Evolutionary conservation across 2,113 vertebrate genomes (phyloP).

Genomic region (Aspidoscelis tigris): DNA sequence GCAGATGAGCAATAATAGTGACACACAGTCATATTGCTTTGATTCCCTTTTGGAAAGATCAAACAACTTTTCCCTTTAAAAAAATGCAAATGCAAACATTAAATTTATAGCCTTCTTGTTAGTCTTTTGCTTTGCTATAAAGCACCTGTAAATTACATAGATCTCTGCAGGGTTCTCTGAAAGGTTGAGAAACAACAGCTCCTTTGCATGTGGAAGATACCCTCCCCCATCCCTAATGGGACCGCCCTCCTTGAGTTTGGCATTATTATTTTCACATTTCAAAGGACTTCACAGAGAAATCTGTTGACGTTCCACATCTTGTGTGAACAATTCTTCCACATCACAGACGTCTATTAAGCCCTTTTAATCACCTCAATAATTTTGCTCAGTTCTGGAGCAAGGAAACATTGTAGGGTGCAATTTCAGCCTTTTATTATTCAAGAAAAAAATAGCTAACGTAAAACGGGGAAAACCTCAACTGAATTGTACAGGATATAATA

Average conservation of each 20-base stretch:
- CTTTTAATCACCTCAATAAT: neutral
- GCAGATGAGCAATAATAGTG: no score
- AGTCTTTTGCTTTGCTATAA: neutral
- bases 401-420: neutral
- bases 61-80: no score
- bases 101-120: neutral
- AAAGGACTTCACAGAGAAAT: neutral
- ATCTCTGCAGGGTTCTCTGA: neutral
- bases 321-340: neutral
- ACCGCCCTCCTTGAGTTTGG: neutral
- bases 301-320: neutral
- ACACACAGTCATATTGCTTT: no score
- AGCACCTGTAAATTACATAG: neutral
- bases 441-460: neutral
- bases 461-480: no score
- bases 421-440: neutral
- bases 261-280: constrained; percentile 23
- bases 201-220: neutral
- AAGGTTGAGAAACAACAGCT: neutral
- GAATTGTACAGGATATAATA: neutral
- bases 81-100: neutral
- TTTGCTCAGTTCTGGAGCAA: neutral
- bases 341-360: constrained; percentile 1
- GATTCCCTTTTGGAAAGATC: no score
- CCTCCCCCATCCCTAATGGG: neutral